Conservation (phyloP, 2,888 invertebrate genomes). For the Acanthosepion pharaonis region DNA sequence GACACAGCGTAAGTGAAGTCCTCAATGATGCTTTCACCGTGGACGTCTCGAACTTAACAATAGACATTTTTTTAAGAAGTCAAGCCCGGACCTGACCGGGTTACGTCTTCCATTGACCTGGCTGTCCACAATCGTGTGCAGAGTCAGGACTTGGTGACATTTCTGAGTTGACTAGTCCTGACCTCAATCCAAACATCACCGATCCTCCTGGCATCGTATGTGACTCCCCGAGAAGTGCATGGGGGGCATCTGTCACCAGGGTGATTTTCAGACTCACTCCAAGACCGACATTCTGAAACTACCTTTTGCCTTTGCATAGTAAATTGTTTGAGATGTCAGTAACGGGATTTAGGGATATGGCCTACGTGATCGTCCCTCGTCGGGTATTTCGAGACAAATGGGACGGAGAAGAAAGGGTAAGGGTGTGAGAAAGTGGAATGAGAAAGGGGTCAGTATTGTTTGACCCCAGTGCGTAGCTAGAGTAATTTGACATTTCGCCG, state of each 20-base stretch:
- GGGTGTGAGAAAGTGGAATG: background rate
- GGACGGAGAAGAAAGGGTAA: background rate
- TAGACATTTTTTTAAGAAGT: background rate
- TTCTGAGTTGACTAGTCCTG: background rate
- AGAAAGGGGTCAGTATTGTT: background rate
- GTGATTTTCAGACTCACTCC: background rate
- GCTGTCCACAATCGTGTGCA: background rate
- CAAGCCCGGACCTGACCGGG: background rate
- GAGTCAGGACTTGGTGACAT: background rate
- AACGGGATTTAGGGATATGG: background rate
- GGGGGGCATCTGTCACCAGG: background rate
- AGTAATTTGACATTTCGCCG: conserved; percentile 18
- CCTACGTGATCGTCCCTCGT: background rate
- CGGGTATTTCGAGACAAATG: background rate
- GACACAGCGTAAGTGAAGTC: background rate
- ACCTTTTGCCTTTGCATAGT: background rate
- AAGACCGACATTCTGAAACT: background rate
- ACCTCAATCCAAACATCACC: background rate
- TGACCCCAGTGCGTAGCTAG: background rate
- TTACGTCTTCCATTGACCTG: background rate
- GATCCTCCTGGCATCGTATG: background rate
- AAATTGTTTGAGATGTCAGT: conserved; percentile 14
- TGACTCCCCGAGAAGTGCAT: background rate
- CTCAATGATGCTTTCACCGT: background rate
- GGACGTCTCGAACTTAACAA: background rate